Evolutionary conservation across 1,140 invertebrate genomes (phyloP).

Genomic region (Drosophila repleta): DNA sequence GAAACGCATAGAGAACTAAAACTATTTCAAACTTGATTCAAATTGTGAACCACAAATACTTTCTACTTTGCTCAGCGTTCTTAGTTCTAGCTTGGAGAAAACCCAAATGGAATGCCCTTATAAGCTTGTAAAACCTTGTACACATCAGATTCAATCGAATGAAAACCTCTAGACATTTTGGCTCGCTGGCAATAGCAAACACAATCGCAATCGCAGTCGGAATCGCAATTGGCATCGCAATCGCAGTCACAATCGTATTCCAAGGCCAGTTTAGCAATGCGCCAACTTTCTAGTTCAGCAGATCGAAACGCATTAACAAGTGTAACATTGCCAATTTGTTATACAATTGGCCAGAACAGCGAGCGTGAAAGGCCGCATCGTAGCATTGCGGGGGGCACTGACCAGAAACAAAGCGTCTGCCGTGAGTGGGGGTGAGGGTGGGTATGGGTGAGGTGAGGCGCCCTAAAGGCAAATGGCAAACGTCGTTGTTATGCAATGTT

Average conservation of each 20-base stretch:
- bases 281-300: constrained; percentile 55
- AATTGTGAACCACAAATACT: no score
- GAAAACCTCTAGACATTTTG: neutral
- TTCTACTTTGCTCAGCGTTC: no score
- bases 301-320: constrained; percentile 72
- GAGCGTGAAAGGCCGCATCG: constrained; percentile 22
- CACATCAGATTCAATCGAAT: no score
- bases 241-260: neutral
- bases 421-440: neutral
- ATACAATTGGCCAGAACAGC: constrained; percentile 69
- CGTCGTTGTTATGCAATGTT: constrained; percentile 60
- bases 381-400: constrained; percentile 41
- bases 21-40: no score
- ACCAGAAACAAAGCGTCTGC: constrained; percentile 35
- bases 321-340: constrained; percentile 78
- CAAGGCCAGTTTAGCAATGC: constrained; percentile 9
- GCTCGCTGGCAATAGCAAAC: neutral
- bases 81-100: no score
- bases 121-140: no score
- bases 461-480: constrained; percentile 21
- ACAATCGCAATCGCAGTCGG: neutral
- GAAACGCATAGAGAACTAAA: no score
- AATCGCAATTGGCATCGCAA: neutral
- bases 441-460: neutral
- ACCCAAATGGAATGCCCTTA: no score